Base-by-base conservation (phyloP, 2,113 vertebrate genomes). In the Mus spicilegus region DNA sequence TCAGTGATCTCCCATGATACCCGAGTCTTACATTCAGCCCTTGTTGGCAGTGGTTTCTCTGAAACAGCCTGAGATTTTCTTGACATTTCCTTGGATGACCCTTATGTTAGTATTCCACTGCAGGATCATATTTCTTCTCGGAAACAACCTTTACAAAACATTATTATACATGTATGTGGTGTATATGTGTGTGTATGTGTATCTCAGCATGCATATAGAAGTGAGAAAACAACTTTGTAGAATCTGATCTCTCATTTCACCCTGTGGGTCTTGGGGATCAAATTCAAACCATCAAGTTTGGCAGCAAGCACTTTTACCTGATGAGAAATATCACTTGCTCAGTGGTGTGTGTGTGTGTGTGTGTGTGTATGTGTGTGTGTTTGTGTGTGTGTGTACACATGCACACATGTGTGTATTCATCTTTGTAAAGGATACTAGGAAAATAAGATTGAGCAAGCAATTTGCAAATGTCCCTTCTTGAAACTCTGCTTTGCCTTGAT, bases 361-460 rank as follows among this genome's bases (percentile, higher is more conserved):
- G 63, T 65, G 63, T 65, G 63, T 65, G 63, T 65, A 26, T 30
- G 26, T 67, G 65, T 67, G 65, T 13, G 28, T 67, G 65, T 30
- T 3, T 67, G 65, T 67, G 28, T 49, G 49, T 49, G 49, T 7
- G 49, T 7, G 49, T 7, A 7, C 49, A 49, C 49, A 7, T 7
- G 49, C 49, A 49, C 7, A 7, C 7, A 49, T 67, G 65, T 67
- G 28, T 67, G 67, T 33, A 33, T 69, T 69, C 22, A 67, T 77
- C 26, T 81, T 1, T 87, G 17, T 73, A 89, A 94, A 51, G 56
- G 39, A 28, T 84, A 28, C 24, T 89, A 67, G 54, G 9, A 39
- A 93, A 86, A 39, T 91, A 93, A 94, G 24, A 81, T 42, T 92
- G 28, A 81, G 7, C 33, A 76, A 89, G 19, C n/a, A 61, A 9